Evolutionary conservation across 2,797 vertebrate genomes (phyloP).

Genomic region (Lacerta viridis): DNA sequence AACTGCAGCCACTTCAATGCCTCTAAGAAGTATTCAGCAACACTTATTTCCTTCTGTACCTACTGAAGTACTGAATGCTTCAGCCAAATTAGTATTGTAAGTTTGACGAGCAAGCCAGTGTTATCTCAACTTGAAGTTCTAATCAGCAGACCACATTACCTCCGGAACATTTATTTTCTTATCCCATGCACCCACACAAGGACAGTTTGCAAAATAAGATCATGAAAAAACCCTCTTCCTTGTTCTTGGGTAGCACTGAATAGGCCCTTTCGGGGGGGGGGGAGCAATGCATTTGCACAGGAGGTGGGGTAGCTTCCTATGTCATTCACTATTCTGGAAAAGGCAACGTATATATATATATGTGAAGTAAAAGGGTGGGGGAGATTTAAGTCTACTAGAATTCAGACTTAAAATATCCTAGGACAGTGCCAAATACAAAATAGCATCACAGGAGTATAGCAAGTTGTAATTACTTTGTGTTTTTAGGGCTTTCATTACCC

Average conservation of each 20-base stretch:
- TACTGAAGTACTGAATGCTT: background rate
- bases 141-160: conserved; percentile 30
- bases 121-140: background rate
- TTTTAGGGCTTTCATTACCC: background rate
- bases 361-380: background rate
- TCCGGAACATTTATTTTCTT: conserved; percentile 50
- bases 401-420: background rate
- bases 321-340: background rate
- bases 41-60: conserved; percentile 41
- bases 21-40: background rate
- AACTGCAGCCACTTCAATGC: conserved; percentile 53
- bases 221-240: conserved; percentile 1
- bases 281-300: background rate
- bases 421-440: background rate
- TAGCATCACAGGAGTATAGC: too few species aligned
- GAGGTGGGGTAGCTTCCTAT: background rate
- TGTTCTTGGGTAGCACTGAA: background rate
- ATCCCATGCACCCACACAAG: background rate
- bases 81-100: conserved; percentile 1
- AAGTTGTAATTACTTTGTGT: background rate
- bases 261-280: background rate
- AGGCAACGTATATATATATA: background rate
- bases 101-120: background rate
- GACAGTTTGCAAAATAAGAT: conserved; percentile 32
- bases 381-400: background rate